Evolutionary conservation across 2,888 invertebrate species (phyloP).

Genomic region (Meiosimyza platycephala): DNA sequence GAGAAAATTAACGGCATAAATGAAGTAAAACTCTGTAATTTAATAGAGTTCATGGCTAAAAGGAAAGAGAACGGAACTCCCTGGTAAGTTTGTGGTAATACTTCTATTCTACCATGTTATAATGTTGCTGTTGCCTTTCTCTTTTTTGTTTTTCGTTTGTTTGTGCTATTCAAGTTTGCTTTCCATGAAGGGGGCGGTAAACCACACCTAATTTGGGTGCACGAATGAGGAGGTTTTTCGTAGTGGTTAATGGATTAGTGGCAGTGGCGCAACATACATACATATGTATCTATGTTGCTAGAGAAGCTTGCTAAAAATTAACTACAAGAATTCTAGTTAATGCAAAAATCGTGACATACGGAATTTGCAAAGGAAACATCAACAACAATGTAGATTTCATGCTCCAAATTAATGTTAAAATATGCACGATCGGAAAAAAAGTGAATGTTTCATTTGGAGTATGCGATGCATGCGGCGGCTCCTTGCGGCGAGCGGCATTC

Average conservation of each 20-base stretch:
- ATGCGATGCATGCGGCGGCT: background rate
- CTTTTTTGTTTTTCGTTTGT: background rate
- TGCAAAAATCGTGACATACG: constrained; percentile 18
- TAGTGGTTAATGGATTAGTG: too few relatives aligned
- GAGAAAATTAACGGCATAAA: constrained; percentile 28
- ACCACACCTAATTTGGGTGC: constrained; percentile 16
- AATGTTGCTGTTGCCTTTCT: constrained; percentile 13
- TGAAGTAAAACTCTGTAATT: constrained; percentile 21
- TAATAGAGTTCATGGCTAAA: constrained; percentile 26
- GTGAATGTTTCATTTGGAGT: constrained; percentile 16
- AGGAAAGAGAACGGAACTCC: background rate
- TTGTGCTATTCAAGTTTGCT: constrained; percentile 9
- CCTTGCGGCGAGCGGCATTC: too few relatives aligned
- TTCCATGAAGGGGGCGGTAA: constrained; percentile 16
- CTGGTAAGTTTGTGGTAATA: background rate
- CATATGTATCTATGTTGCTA: background rate
- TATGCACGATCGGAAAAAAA: constrained; percentile 22
- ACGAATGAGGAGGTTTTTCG: background rate
- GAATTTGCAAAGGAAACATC: constrained; percentile 9
- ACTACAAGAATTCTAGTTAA: background rate
- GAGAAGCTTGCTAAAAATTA: constrained; percentile 24
- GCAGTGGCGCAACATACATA: background rate
- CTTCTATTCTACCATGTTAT: background rate
- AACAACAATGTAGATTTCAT: background rate
- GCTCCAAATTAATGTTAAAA: constrained; percentile 11